Evolutionary conservation across 2,888 invertebrate genomes (phyloP).

Genomic region (Rhamnusium bicolor): DNA sequence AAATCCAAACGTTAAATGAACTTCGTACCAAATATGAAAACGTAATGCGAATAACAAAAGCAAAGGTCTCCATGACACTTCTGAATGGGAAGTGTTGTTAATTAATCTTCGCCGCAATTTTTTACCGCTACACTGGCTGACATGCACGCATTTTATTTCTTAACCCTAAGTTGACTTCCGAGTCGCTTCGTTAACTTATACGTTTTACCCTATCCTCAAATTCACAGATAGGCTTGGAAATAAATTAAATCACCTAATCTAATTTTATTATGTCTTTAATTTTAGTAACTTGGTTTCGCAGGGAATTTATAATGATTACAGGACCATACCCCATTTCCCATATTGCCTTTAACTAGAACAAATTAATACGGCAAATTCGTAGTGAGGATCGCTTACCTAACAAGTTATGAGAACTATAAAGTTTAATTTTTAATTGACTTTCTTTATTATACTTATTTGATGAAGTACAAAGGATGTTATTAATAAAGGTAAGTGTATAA

Average conservation of each 20-base stretch:
- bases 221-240: slow-evolving; percentile 10
- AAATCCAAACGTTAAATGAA: background rate
- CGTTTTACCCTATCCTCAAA: slow-evolving; percentile 12
- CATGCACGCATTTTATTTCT: slow-evolving; percentile 19
- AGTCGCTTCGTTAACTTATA: slow-evolving; percentile 9
- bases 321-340: background rate
- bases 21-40: background rate
- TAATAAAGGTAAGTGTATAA: too few species aligned
- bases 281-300: background rate
- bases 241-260: slow-evolving; percentile 12
- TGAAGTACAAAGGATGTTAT: too few species aligned
- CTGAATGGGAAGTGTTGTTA: slow-evolving; percentile 8
- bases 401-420: too few species aligned
- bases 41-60: background rate
- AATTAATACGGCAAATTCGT: too few species aligned
- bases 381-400: too few species aligned
- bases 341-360: too few species aligned
- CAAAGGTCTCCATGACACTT: background rate
- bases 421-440: too few species aligned
- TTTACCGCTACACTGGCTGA: slow-evolving; percentile 1
- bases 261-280: slow-evolving; percentile 20
- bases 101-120: slow-evolving; percentile 20
- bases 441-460: too few species aligned
- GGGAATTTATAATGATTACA: slow-evolving; percentile 3
- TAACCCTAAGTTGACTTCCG: background rate